Evolutionary conservation across 2,888 invertebrate genomes (phyloP), one percentile per base, ranked within the genome.

Genomic region (Prosopocoilus inquinatus): DNA sequence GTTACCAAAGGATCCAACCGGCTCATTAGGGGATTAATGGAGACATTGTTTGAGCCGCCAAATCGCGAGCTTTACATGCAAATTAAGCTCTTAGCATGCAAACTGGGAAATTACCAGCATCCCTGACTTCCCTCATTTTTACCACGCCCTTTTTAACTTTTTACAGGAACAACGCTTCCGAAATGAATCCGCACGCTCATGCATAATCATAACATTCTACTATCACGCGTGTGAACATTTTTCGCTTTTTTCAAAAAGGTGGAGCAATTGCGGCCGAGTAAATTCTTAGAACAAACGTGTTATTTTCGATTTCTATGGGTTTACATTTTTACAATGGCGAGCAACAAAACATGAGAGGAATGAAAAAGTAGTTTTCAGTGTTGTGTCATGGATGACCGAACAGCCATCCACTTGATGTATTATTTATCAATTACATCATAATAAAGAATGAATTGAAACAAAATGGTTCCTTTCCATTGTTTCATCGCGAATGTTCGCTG

Each of bases 61-160:
- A 70, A 71, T 66, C 69, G 71, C 66, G 62, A 68, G 72, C 71
- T 73, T 72, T 72, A 73, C 73, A 76, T 76, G 75, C 71, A 75
- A 76, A 76, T 76, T 73, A 74, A 74, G 71, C 74, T 72, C 73
- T 76, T 75, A 74, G 67, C 74, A 75, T 75, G 75, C 74, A 75
- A 76, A 76, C 73, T 70, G 70, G 74, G 70, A 70, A 75, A 75
- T 75, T 74, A 74, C 70, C 72, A 71, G 68, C 71, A 69, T 71
- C 70, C 69, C 67, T 41, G 11, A 28, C 34, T 33, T 9, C 11
- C 41, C 52, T 28, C 20, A 28, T 28, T 28, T 28, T 28, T 28
- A 28, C 20, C 20, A 28, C 20, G 20, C 20, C 20, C 20, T 28
- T 28, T 28, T 28, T 28, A 28, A 28, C 20, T 28, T 28, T 28